Evolutionary conservation across 2,888 invertebrate genomes (phyloP).

Genomic region (Plagodis pulveraria): DNA sequence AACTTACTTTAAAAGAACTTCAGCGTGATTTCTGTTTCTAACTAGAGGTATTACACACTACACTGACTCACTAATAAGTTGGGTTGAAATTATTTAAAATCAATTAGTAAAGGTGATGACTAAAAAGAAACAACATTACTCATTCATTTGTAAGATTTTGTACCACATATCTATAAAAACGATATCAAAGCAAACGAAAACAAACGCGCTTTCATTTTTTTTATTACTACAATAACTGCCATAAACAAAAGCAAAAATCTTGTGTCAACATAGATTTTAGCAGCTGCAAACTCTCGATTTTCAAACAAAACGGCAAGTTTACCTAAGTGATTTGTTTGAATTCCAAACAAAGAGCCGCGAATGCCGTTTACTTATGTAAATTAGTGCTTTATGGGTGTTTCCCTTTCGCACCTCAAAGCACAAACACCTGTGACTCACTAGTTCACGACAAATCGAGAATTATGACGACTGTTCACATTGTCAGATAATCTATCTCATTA

Average conservation of each 20-base stretch:
- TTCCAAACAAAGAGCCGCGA: slow-evolving; percentile 35
- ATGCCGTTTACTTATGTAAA: slow-evolving; percentile 38
- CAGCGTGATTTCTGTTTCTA: too few species aligned
- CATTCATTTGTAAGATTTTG: too few species aligned
- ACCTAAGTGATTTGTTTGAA: slow-evolving; percentile 33
- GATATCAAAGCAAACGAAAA: background rate
- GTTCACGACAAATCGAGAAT: background rate
- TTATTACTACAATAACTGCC: slow-evolving; percentile 2
- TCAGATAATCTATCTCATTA: background rate
- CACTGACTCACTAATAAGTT: too few species aligned
- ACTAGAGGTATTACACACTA: too few species aligned
- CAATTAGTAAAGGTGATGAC: too few species aligned
- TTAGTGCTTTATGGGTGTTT: slow-evolving; percentile 36
- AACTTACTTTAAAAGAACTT: too few species aligned
- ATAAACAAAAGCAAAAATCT: slow-evolving; percentile 8
- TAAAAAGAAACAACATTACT: too few species aligned
- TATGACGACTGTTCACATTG: background rate
- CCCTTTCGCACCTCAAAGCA: slow-evolving; percentile 34
- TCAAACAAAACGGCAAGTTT: slow-evolving; percentile 27
- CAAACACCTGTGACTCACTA: slow-evolving; percentile 12
- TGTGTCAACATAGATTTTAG: slow-evolving; percentile 17
- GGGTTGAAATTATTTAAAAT: too few species aligned
- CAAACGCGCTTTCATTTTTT: background rate
- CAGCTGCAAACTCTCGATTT: slow-evolving; percentile 31
- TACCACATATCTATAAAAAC: background rate